Evolutionary conservation across 2,888 invertebrate genomes (phyloP).

Genomic region (Drosophila merina): DNA sequence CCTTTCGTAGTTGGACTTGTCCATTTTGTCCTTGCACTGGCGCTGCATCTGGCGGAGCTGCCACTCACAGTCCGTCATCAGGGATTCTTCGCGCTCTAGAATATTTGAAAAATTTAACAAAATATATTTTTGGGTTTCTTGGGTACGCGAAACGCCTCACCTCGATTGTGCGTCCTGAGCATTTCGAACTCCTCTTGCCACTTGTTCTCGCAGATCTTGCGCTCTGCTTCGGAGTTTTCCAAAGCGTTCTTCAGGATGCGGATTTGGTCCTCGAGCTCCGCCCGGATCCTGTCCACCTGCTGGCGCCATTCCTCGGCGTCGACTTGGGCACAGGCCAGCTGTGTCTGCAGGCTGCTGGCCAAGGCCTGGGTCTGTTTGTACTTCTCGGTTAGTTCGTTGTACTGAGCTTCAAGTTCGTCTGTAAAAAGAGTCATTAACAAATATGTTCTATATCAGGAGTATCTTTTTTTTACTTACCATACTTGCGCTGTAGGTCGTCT

Average conservation of each 20-base stretch:
- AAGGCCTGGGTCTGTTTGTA: constrained; percentile 85
- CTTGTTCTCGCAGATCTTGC: constrained; percentile 85
- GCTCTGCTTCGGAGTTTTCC: constrained; percentile 86
- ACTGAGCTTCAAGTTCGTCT: constrained; percentile 84
- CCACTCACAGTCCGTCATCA: constrained; percentile 93
- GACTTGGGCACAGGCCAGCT: constrained; percentile 80
- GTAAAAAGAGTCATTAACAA: neutral
- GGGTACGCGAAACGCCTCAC: constrained; percentile 58
- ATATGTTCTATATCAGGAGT: neutral
- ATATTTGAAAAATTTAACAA: neutral
- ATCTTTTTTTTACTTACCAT: constrained; percentile 64
- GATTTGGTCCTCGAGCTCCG: constrained; percentile 85
- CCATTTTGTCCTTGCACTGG: constrained; percentile 87
- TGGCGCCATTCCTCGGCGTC: constrained; percentile 78
- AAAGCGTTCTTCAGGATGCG: constrained; percentile 85
- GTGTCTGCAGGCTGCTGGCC: constrained; percentile 80
- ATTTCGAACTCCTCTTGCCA: constrained; percentile 88
- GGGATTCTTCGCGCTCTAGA: constrained; percentile 88
- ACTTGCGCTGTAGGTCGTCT: constrained; percentile 82
- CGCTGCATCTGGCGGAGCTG: constrained; percentile 91
- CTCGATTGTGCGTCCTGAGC: constrained; percentile 86
- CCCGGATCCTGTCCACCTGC: constrained; percentile 84
- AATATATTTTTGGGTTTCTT: neutral
- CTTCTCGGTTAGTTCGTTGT: constrained; percentile 84
- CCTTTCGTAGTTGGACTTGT: constrained; percentile 87